These are phyloP conservation scores for Sciurus vulgaris DNA, from an alignment of 2,797 vertebrate species.

Conservation along the genomic window DNA sequence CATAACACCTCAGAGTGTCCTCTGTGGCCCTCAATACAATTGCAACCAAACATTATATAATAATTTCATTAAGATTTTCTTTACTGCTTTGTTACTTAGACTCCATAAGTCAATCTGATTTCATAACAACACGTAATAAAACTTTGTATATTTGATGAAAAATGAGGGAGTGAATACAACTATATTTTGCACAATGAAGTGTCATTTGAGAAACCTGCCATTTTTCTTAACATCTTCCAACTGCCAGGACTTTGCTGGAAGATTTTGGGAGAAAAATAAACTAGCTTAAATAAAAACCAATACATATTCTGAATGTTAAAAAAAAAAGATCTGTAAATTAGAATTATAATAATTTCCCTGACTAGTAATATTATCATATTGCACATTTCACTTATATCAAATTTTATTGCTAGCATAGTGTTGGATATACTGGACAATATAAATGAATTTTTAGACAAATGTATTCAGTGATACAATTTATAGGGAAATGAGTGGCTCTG, in stretches of 20 bases:
- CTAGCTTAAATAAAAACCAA: background rate
- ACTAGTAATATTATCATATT: background rate
- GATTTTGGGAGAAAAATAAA: constrained; percentile 17
- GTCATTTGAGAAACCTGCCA: background rate
- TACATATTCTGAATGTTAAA: too few relatives aligned
- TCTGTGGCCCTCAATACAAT: background rate
- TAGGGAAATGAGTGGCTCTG: background rate
- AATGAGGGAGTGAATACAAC: background rate
- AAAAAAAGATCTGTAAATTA: background rate
- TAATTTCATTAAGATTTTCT: background rate
- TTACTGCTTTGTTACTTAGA: background rate
- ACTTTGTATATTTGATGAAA: background rate
- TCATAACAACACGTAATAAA: background rate
- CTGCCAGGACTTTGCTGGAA: background rate
- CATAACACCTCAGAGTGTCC: background rate
- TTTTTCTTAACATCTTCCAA: background rate
- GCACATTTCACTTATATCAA: background rate
- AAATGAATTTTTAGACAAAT: constrained; percentile 41
- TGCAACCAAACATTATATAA: background rate
- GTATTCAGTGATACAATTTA: background rate
- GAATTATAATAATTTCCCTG: background rate
- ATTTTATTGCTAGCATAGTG: background rate
- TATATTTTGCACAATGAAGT: background rate
- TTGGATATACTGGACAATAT: background rate
- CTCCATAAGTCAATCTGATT: background rate